phyloP scores from a whole-genome alignment of 2,113 vertebrate genomes.

The Thunnus maccoyii region DNA sequence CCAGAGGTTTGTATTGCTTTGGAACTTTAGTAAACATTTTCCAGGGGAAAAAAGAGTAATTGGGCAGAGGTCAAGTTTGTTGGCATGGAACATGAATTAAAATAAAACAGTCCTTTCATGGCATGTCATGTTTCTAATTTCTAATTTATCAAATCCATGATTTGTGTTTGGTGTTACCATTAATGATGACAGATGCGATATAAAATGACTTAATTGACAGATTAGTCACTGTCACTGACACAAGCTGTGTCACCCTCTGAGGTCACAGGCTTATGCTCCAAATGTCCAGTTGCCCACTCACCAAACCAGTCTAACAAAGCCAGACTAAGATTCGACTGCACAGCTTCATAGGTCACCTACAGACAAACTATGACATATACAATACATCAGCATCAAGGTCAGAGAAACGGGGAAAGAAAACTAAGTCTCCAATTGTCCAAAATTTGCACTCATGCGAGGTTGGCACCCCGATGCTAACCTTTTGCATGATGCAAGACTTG shows the following conservation, averaged over 20 bases:
- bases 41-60: slow-evolving; percentile 24
- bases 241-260: slow-evolving; percentile 2
- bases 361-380: slow-evolving; percentile 23
- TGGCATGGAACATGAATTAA: slow-evolving; percentile 20
- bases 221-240: neutral
- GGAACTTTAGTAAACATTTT: slow-evolving; percentile 46
- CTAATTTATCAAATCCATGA: neutral
- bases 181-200: neutral
- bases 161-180: neutral
- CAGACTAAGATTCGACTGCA: slow-evolving; percentile 4
- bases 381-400: slow-evolving; percentile 21
- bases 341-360: slow-evolving; percentile 25
- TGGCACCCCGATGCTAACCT: slow-evolving; percentile 47
- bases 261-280: slow-evolving; percentile 17
- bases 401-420: neutral
- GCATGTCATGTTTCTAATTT: neutral
- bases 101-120: slow-evolving; percentile 7
- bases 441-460: slow-evolving; percentile 8
- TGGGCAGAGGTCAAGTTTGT: slow-evolving; percentile 43
- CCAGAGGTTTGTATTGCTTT: slow-evolving; percentile 65
- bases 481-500: slow-evolving; percentile 27
- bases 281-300: slow-evolving; percentile 7
- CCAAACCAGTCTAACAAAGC: slow-evolving; percentile 36
- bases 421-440: neutral
- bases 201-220: slow-evolving; percentile 4